These are phyloP conservation scores for Phortica variegata DNA, from an alignment of 1,140 invertebrate genomes.

Conservation along the genomic window DNA sequence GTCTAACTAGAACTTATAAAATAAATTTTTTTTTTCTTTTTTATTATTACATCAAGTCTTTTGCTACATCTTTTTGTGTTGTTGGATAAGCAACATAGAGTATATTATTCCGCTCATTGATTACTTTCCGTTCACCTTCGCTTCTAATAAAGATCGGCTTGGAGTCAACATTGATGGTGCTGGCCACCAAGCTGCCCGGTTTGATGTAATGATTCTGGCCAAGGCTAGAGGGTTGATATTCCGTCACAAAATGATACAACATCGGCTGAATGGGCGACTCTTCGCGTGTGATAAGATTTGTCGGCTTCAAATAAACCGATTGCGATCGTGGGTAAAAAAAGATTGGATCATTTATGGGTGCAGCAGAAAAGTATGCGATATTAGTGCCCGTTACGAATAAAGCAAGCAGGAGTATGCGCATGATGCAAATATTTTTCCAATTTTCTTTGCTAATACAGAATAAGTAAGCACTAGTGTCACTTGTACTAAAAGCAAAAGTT, in stretches of 20 bases:
- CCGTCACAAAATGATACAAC: conserved; percentile 30
- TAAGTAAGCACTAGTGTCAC: too few relatives aligned
- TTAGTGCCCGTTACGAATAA: too few relatives aligned
- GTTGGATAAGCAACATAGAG: conserved; percentile 28
- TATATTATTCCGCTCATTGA: conserved; percentile 36
- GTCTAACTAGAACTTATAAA: too few relatives aligned
- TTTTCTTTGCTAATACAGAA: too few relatives aligned
- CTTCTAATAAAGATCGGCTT: conserved; percentile 21
- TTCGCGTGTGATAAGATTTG: conserved; percentile 16
- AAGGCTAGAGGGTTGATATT: conserved; percentile 29
- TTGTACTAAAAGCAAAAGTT: too few relatives aligned
- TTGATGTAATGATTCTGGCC: conserved; percentile 40
- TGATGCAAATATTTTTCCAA: too few relatives aligned
- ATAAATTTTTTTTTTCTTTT: conserved; percentile 28
- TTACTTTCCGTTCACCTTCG: conserved; percentile 2
- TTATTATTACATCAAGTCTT: conserved; percentile 12
- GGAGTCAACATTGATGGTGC: conserved; percentile 24
- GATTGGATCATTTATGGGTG: too few relatives aligned
- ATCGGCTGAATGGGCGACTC: conserved; percentile 18
- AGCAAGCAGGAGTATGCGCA: too few relatives aligned
- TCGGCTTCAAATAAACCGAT: conserved; percentile 4
- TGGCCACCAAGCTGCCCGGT: conserved; percentile 35
- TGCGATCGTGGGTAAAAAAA: too few relatives aligned
- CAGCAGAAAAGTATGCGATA: too few relatives aligned
- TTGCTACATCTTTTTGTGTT: conserved; percentile 1